Percentiles rank a stretch among this genome's conserved stretches.
These are phyloP conservation scores for Trichoplusia ni DNA, from an alignment of 1,140 invertebrate species.

Conservation along the genomic window DNA sequence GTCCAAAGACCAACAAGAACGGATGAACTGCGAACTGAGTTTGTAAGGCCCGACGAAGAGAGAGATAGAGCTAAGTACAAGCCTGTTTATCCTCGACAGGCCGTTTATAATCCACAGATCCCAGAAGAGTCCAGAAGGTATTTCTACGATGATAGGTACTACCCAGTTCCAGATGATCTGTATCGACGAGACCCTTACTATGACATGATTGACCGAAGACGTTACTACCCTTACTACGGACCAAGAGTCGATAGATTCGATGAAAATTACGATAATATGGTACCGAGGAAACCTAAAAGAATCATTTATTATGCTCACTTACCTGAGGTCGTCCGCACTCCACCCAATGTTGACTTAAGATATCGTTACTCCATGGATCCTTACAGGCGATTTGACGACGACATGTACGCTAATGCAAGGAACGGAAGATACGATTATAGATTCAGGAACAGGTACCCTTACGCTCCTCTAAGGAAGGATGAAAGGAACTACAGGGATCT, in stretches of 20 bases:
- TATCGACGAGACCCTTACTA: conserved; percentile 71
- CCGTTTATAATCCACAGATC: conserved; percentile 61
- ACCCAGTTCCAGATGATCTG: conserved; percentile 63
- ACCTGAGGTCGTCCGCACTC: conserved; percentile 77
- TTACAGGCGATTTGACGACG: conserved; percentile 73
- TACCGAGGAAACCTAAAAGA: conserved; percentile 76
- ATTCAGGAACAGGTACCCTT: conserved; percentile 71
- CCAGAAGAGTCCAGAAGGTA: conserved; percentile 71
- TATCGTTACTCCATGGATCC: conserved; percentile 73
- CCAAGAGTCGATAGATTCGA: conserved; percentile 75
- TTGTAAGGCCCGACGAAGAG: conserved; percentile 71
- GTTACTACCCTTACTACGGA: conserved; percentile 62
- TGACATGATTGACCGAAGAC: conserved; percentile 70
- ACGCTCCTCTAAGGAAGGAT: conserved; percentile 73
- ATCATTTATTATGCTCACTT: conserved; percentile 80
- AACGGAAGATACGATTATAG: conserved; percentile 71
- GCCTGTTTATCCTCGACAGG: conserved; percentile 76
- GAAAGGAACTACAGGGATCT: conserved; percentile 77
- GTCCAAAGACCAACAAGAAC: conserved; percentile 66
- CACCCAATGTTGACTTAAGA: conserved; percentile 73
- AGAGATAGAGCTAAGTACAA: conserved; percentile 62
- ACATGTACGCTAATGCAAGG: conserved; percentile 64
- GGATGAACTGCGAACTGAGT: conserved; percentile 77
- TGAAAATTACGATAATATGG: conserved; percentile 70
- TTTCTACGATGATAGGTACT: conserved; percentile 74